Base-by-base conservation (phyloP, 2,888 invertebrate genomes). In the Parnassius mnemosyne region DNA sequence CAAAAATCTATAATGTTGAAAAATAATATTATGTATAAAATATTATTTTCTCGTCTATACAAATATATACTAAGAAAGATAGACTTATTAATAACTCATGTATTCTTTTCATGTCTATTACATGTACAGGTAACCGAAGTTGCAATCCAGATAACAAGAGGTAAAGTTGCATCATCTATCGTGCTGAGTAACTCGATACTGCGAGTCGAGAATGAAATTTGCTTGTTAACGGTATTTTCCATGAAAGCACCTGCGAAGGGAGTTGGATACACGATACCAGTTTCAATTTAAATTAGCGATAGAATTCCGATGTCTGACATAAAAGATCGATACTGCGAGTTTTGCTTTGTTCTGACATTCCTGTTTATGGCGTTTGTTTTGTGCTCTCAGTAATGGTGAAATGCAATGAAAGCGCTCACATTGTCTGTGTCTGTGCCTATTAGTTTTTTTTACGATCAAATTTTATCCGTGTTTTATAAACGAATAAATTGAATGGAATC, bases 231-330 rank as follows among this genome's bases (percentile, higher is more conserved):
- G 41, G 44, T 44, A 55, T 61, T 56, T 51, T 56, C n/a, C 51
- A 51, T 44, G 41, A 47, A 34, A 20, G 53, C n/a, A 34, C 9
- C 56, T 25, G 43, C 3, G 12, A 55, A 9, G 44, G 5, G 1
- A 46, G 47, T 16, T 51, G 42, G 53, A 46, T 25, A 61, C 9
- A 46, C 11, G 56, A 61, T 77, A 69, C 69, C 66, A 68, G 67
- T 69, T 65, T 68, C 77, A 78, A 80, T 76, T 79, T 75, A 75
- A 77, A 72, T 62, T 69, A 71, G 63, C 65, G 60, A 60, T 53
- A 11, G 53, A 41, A 53, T 44, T 49, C 20, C 53, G 20, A 41
- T 46, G 47, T n/a, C 9, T 11, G 25, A 57, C 56, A 55, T 20
- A 51, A 53, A 63, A 56, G 49, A 50, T 54, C 47, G 54, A 65